Conservation (phyloP, 2,888 invertebrate genomes). For the Corbicula japonica region DNA sequence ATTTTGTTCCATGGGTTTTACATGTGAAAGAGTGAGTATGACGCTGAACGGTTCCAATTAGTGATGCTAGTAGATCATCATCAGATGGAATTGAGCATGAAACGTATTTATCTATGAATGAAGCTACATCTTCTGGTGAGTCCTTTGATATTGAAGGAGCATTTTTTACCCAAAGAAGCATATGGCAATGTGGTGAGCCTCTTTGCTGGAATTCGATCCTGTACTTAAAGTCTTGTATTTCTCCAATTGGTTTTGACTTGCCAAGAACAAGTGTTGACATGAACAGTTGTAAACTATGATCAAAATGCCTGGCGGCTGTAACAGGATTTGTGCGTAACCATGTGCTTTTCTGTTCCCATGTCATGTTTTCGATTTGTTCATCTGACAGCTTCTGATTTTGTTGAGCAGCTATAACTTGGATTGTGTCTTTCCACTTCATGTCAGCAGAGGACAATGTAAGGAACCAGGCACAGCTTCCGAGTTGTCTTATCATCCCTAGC, state of each 20-base stretch:
- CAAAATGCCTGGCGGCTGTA: constrained; percentile 66
- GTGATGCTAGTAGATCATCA: constrained; percentile 4
- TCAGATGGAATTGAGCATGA: constrained; percentile 41
- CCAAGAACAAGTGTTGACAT: constrained; percentile 3
- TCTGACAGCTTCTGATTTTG: constrained; percentile 25
- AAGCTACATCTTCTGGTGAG: constrained; percentile 25
- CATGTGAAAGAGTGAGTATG: constrained; percentile 34
- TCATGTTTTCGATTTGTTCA: constrained; percentile 29
- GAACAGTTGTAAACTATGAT: constrained; percentile 49
- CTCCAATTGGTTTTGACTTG: constrained; percentile 45
- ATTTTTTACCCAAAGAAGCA: constrained; percentile 58
- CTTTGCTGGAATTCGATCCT: constrained; percentile 64
- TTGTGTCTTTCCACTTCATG: constrained; percentile 66
- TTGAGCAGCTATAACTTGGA: constrained; percentile 54
- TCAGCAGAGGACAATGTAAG: constrained; percentile 70
- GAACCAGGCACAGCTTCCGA: constrained; percentile 70
- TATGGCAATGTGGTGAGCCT: constrained; percentile 67
- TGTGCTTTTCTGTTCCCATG: constrained; percentile 43
- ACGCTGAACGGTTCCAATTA: constrained; percentile 11
- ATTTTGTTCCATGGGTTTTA: constrained; percentile 16
- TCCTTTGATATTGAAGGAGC: constrained; percentile 45
- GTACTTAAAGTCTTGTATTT: constrained; percentile 61
- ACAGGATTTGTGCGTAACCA: constrained; percentile 62
- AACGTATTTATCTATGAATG: constrained; percentile 43
- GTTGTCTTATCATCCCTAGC: constrained; percentile 71